Conservation (phyloP, 2,888 invertebrate species). For the Laspeyria flexula region DNA sequence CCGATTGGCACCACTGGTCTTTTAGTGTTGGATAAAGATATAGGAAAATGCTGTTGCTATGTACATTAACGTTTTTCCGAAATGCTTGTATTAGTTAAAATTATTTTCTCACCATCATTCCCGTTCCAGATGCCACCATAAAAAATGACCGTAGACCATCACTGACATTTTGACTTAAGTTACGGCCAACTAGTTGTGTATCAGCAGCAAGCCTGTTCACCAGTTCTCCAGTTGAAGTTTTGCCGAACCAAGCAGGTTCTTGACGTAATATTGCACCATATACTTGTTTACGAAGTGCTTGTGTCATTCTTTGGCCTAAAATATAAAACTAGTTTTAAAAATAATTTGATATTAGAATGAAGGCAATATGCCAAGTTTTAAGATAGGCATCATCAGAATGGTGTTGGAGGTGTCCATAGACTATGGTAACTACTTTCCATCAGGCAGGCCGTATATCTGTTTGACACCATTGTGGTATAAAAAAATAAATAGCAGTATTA, state of each 20-base stretch:
- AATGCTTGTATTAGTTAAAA: not conserved
- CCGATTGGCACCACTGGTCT: too few relatives aligned
- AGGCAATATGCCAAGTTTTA: too few relatives aligned
- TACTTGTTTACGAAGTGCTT: constrained; percentile 90
- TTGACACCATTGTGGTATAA: too few relatives aligned
- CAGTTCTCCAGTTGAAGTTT: constrained; percentile 95
- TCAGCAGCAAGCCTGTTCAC: constrained; percentile 96
- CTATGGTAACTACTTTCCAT: too few relatives aligned
- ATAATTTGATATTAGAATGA: too few relatives aligned
- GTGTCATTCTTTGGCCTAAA: constrained; percentile 95
- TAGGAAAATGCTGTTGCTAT: too few relatives aligned
- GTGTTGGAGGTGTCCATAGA: too few relatives aligned
- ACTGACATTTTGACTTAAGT: constrained; percentile 96
- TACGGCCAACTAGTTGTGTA: constrained; percentile 95
- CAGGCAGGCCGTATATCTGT: too few relatives aligned
- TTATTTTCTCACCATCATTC: constrained; percentile 94
- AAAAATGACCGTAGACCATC: constrained; percentile 96
- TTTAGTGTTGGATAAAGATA: too few relatives aligned
- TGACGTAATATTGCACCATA: constrained; percentile 93
- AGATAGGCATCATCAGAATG: too few relatives aligned
- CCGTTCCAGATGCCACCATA: constrained; percentile 94
- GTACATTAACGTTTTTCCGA: not conserved
- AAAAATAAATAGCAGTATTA: too few relatives aligned
- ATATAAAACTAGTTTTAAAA: not conserved
- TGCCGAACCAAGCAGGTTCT: constrained; percentile 97